Base-by-base conservation (phyloP, 2,888 invertebrate species). In the Odontothrips loti region DNA sequence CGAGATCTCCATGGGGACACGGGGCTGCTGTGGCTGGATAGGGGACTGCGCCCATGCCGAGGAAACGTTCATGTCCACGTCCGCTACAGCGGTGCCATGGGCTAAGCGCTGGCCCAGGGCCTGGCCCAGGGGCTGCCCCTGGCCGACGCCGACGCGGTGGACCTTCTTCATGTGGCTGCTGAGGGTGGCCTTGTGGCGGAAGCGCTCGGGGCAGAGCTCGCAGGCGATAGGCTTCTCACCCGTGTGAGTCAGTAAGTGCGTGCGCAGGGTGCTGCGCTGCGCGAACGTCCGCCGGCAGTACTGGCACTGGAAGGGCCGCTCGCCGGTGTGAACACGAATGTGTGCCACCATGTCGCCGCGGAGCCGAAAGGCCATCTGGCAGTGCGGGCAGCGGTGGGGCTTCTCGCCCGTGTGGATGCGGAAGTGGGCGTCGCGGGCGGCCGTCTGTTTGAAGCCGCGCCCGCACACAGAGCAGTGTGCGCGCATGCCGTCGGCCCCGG, bases 361-460 rank as follows among this genome's bases (percentile, higher is more conserved):
- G 23, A 23, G 68, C 9, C 68, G 68, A 23, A 68, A 68, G n/a
- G 68, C 23, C 68, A 23, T n/a, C 4, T 11, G 23, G 68, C 68
- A 68, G 68, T 23, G 23, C 68, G 68, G 68, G 68, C 68, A 68
- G 68, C n/a, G 4, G 23, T 23, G 23, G 8, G 68, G 68, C 68
- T 23, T n/a, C 68, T 68, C 68, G 23, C 68, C 68, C 23, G 68
- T 68, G 23, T 68, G 68, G 68, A 68, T 68, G 23, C 68, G n/a
- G 23, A 68, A 23, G 68, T 68, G 68, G n/a, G 68, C 68, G 68
- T 68, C 68, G 23, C 20, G 68, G 23, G 23, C 68, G 23, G 68
- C 23, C 23, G n/a, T 68, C 68, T 68, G 68, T 23, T 11, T 11
- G 68, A 68, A 68, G n/a, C 23, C 23, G 23, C 23, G n/a, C n/a